Conservation (phyloP, 2,888 invertebrate species). For the Lissonota sp. region DNA sequence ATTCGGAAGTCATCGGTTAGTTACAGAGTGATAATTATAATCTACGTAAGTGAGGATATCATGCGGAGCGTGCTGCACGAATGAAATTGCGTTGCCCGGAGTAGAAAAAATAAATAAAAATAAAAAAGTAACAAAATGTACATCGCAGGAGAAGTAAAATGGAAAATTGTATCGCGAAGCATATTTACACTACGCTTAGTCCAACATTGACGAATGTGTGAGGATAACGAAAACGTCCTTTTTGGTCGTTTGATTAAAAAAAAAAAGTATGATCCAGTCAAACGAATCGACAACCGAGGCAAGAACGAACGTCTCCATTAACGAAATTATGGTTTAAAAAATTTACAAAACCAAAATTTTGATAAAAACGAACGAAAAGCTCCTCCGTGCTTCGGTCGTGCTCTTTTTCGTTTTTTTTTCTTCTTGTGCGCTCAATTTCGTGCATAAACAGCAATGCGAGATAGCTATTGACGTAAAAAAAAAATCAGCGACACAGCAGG, state of each 20-base stretch:
- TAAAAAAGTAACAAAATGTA: no score
- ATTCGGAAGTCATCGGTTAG: constrained; percentile 56
- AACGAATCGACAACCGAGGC: constrained; percentile 59
- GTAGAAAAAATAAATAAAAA: constrained; percentile 36
- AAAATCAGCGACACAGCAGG: constrained; percentile 81
- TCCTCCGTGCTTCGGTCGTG: constrained; percentile 59
- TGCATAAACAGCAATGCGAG: constrained; percentile 63
- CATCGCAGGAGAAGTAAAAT: constrained; percentile 25
- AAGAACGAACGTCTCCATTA: constrained; percentile 45
- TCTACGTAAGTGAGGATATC: constrained; percentile 60
- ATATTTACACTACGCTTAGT: constrained; percentile 59
- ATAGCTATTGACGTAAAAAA: constrained; percentile 71
- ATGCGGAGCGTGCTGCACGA: constrained; percentile 62
- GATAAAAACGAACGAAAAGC: constrained; percentile 33
- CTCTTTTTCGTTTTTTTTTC: constrained; percentile 27
- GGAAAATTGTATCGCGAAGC: constrained; percentile 55
- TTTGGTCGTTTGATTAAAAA: constrained; percentile 37
- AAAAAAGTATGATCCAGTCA: constrained; percentile 49
- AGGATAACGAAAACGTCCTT: constrained; percentile 39
- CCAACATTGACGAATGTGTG: constrained; percentile 41
- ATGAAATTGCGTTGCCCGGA: constrained; percentile 57
- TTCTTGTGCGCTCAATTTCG: constrained; percentile 57
- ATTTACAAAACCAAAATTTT: constrained; percentile 15
- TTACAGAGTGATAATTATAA: constrained; percentile 47
- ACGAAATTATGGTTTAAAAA: constrained; percentile 3